A percentile compares a stretch with the other conserved stretches of the same genome.
These are phyloP conservation scores for Aurelia coerulea DNA, from an alignment of 30 jellyfish, hydroid and myxozoan genomes.

Conservation along the genomic window DNA sequence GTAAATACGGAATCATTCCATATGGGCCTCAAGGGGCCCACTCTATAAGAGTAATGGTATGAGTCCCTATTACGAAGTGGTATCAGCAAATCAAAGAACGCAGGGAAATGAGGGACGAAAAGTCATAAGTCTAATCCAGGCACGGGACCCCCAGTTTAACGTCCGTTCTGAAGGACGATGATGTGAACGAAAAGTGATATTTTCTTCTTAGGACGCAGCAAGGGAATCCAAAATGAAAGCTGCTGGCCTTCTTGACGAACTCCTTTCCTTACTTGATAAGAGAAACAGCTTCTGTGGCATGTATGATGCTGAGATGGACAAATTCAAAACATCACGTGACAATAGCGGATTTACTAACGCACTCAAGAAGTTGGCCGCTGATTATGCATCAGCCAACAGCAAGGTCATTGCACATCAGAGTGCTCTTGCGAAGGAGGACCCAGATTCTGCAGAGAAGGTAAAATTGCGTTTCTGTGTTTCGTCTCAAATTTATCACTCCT, in stretches of 20 bases:
- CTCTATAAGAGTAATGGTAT: no score
- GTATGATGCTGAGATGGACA: constrained; percentile 75
- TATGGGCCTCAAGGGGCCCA: no score
- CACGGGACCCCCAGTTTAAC: no score
- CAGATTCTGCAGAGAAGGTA: constrained; percentile 84
- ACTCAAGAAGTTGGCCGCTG: constrained; percentile 66
- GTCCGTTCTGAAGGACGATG: no score
- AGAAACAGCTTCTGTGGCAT: constrained; percentile 51
- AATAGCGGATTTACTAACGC: constrained; percentile 65
- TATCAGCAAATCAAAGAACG: no score
- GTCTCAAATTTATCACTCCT: no score
- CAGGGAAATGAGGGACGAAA: no score
- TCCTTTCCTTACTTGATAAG: constrained; percentile 59
- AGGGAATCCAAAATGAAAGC: constrained; percentile 87
- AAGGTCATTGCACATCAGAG: constrained; percentile 48
- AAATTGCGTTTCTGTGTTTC: neutral
- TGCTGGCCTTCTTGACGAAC: constrained; percentile 87
- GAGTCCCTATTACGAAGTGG: no score
- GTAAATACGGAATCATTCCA: no score
- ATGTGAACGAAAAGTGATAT: no score
- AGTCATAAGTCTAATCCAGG: no score
- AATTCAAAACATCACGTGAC: constrained; percentile 79
- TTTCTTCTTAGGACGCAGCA: constrained; percentile 78
- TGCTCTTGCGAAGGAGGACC: constrained; percentile 80
- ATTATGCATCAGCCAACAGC: constrained; percentile 54